Percentiles rank a stretch among this genome's conserved stretches.
These are phyloP conservation scores for Clivina fossor DNA, from an alignment of 2,888 invertebrate species.

Conservation along the genomic window DNA sequence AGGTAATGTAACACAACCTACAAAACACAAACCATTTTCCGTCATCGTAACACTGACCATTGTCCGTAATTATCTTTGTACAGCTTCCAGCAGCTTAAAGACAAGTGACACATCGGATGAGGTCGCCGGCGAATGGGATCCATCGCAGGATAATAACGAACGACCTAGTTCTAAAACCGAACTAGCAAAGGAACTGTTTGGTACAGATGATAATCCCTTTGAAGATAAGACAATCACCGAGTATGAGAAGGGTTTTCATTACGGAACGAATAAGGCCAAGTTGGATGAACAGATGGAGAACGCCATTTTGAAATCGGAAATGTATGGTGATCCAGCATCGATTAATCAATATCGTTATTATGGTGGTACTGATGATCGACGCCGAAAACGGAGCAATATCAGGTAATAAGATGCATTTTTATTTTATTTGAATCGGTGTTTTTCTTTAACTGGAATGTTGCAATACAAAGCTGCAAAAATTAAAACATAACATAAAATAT, in stretches of 20 bases:
- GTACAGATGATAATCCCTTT: conserved; percentile 44
- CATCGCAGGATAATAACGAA: conserved; percentile 10
- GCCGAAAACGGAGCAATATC: conserved; percentile 47
- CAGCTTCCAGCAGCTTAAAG: conserved; percentile 15
- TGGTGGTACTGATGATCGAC: conserved; percentile 45
- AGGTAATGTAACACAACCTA: conserved; percentile 42
- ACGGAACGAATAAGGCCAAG: conserved; percentile 50
- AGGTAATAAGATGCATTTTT: no score
- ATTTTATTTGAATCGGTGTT: no score
- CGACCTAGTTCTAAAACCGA: conserved; percentile 9
- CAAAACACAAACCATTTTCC: background rate
- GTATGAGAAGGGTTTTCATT: conserved; percentile 51
- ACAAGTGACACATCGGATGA: conserved; percentile 18
- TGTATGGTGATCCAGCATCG: conserved; percentile 63
- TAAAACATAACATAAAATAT: no score
- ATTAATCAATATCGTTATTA: conserved; percentile 53
- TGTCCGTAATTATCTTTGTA: background rate
- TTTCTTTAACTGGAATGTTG: no score
- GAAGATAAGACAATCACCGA: conserved; percentile 50
- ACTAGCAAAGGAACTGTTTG: conserved; percentile 41
- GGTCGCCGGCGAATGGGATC: conserved; percentile 17
- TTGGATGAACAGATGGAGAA: conserved; percentile 57
- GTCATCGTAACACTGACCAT: background rate
- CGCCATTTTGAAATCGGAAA: conserved; percentile 63
- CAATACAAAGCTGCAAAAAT: no score